These are phyloP conservation scores for Otocyon megalotis DNA, from an alignment of 2,113 vertebrate genomes.

Conservation along the genomic window DNA sequence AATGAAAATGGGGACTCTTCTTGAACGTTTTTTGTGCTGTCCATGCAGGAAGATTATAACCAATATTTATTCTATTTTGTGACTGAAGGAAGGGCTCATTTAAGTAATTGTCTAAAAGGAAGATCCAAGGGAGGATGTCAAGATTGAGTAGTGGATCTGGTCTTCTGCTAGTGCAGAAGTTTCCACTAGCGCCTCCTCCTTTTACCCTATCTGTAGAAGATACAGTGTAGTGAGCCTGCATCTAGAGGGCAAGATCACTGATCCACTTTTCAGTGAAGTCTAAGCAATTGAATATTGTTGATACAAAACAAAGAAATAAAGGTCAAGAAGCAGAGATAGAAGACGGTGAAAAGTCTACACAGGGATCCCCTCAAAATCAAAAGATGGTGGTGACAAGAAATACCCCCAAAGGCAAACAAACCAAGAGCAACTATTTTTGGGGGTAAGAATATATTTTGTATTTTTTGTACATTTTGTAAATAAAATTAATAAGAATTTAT, in stretches of 20 bases:
- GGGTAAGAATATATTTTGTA: background rate
- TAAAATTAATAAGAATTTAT: background rate
- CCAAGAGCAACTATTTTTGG: background rate
- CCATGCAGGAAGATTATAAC: background rate
- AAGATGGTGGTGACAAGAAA: conserved; percentile 32
- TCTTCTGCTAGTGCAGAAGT: background rate
- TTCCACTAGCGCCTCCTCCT: background rate
- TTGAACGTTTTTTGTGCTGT: background rate
- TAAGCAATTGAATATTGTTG: background rate
- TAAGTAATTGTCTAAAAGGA: conserved; percentile 45
- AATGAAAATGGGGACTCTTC: conserved; percentile 24
- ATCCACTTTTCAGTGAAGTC: background rate
- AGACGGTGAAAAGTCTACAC: background rate
- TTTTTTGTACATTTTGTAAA: background rate
- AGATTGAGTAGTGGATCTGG: background rate
- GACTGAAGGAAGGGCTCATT: background rate
- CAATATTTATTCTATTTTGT: background rate
- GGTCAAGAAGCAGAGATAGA: conserved; percentile 28
- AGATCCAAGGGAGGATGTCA: background rate
- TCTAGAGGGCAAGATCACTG: background rate
- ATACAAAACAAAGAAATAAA: conserved; percentile 23
- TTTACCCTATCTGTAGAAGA: background rate
- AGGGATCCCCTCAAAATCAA: conserved; percentile 20
- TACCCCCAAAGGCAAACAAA: background rate
- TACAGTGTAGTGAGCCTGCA: background rate